These are phyloP conservation scores for Hirtodrosophila cameraria DNA, from an alignment of 2,888 invertebrate genomes.

Conservation along the genomic window DNA sequence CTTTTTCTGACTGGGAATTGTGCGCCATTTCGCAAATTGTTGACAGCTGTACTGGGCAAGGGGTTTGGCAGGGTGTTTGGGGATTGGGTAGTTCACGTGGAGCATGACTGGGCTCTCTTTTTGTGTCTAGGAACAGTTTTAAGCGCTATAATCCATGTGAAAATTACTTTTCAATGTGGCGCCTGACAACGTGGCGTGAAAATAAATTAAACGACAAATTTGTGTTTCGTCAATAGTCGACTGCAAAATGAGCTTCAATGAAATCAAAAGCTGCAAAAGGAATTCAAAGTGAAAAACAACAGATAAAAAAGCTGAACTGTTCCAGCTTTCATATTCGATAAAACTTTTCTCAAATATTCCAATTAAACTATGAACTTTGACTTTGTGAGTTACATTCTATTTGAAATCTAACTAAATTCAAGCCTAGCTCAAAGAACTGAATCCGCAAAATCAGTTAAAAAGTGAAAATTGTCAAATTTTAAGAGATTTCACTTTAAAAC, in stretches of 20 bases:
- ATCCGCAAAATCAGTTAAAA: too few relatives aligned
- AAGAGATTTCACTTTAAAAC: too few relatives aligned
- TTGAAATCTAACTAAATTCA: too few relatives aligned
- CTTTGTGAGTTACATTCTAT: too few relatives aligned
- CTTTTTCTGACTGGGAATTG: conserved; percentile 33
- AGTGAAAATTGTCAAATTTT: too few relatives aligned
- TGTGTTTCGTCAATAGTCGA: conserved; percentile 6
- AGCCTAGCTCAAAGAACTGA: too few relatives aligned
- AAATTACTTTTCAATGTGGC: conserved; percentile 68
- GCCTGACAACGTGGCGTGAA: conserved; percentile 62
- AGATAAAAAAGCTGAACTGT: too few relatives aligned
- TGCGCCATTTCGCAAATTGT: conserved; percentile 62
- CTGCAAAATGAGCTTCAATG: conserved; percentile 7
- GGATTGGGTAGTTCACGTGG: background rate
- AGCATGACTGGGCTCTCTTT: conserved; percentile 11
- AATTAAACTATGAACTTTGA: too few relatives aligned
- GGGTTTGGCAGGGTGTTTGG: background rate
- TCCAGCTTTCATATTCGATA: too few relatives aligned
- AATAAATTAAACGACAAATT: conserved; percentile 53
- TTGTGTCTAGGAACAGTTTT: conserved; percentile 27
- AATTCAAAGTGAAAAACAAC: too few relatives aligned
- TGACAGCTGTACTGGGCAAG: conserved; percentile 69
- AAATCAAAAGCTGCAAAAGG: too few relatives aligned
- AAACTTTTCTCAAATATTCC: too few relatives aligned
- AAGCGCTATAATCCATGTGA: conserved; percentile 58